Evolutionary conservation across 1,140 invertebrate genomes (phyloP), one percentile per base, ranked within the genome.

Genomic region (Cylas formicarius): DNA sequence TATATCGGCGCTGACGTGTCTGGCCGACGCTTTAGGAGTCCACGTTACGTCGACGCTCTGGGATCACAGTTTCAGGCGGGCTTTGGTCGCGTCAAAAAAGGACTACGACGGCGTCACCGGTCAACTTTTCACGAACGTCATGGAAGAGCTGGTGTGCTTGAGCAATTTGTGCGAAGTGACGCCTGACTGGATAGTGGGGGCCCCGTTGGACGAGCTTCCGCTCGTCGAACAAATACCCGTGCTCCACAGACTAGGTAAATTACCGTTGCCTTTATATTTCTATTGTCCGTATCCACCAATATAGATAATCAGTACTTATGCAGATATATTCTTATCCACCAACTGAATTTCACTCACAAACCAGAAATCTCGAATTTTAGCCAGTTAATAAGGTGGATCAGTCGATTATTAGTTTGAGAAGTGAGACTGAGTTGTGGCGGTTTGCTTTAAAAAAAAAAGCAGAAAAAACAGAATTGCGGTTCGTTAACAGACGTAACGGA

Each of bases 141-240:
- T 83, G 3, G 71, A 76, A 52, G 69, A 78, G 43, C 56, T 83
- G n/a, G 76, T 79, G 0, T 67, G 61, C 0, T 61, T 82, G 4
- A 79, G 72, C 48, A 83, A 83, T 55, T 74, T 76, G 36, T 83
- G 79, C 50, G 80, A 84, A 62, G 72, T 75, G 0, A 76, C 78
- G 0, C 75, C 73, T 45, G 76, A 80, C 41, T 80, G 77, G 67
- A 73, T 78, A 13, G 57, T 77, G 33, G 77, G 77, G 2, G 76
- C 77, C 1, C 76, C 77, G 0, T 57, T 81, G 9, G 78, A 81
- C 45, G 77, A 86, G 50, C 55, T 86, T 31, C 82, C 84, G 0
- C 68, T 86, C 4, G 80, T 83, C 0, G 84, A 87, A 57, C 83
- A 87, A 66, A 86, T 87, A 59, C 79, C 84, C 3, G 75, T 86